These are phyloP conservation scores for Drosophila bifasciata DNA, from an alignment of 1,140 invertebrate species.

Conservation along the genomic window DNA sequence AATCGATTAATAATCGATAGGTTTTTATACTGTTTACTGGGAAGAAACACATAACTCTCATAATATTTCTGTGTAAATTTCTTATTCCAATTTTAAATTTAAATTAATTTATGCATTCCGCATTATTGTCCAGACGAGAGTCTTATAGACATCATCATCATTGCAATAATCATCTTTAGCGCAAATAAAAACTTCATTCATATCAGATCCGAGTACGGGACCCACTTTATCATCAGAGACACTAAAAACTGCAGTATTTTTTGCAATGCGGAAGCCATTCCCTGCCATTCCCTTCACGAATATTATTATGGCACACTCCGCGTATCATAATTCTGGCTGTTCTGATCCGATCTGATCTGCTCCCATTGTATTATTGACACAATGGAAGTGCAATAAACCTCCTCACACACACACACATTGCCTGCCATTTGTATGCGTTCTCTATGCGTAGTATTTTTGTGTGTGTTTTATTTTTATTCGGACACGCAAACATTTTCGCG, in stretches of 20 bases:
- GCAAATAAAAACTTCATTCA: conserved; percentile 46
- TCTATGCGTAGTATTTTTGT: conserved; percentile 23
- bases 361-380: conserved; percentile 40
- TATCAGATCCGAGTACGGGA: conserved; percentile 15
- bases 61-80: no score
- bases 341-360: conserved; percentile 3
- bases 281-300: conserved; percentile 25
- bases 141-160: conserved; percentile 18
- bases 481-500: conserved; percentile 33
- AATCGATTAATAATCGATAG: no score
- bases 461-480: conserved; percentile 38
- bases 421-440: conserved; percentile 8
- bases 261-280: conserved; percentile 43
- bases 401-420: conserved; percentile 4
- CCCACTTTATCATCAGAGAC: conserved; percentile 24
- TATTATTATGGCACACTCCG: conserved; percentile 48
- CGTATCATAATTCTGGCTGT: conserved; percentile 34
- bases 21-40: no score
- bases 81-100: no score
- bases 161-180: conserved; percentile 21
- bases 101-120: neutral
- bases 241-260: conserved; percentile 29
- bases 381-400: conserved; percentile 53
- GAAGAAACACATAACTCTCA: no score
- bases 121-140: neutral